Evolutionary conservation across 1,140 invertebrate genomes (phyloP), one percentile per base, ranked within the genome.

Genomic region (Meteorus sp.): DNA sequence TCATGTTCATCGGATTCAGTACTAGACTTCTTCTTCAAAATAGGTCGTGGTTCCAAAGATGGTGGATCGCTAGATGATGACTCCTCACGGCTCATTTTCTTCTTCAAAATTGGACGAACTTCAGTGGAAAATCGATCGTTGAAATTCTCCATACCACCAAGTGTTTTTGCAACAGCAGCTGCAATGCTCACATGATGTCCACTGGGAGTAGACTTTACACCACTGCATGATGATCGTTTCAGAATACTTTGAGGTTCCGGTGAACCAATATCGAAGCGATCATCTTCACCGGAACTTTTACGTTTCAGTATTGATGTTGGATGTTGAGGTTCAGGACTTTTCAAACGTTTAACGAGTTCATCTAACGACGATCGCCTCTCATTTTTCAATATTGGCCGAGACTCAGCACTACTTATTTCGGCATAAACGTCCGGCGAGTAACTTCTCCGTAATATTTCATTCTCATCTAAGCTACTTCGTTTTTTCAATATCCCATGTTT

Each of bases 11-110:
- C 91, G 4, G 86, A 85, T 64, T 94, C 92, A 0, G 85, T 85
- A 47, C 86, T 90, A 0, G 88, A 88, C 70, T 92, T 92, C 72
- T 93, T 93, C 68, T 94, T 93, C 6, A 94, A 69, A 69, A 93
- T 93, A 1, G 91, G 90, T 71, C 76, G 64, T 9, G 76, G 75
- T 20, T 77, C 76, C 8, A 75, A 54, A 5, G 71, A 77, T 1
- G 69, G 64, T 7, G 69, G 68, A 52, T 77, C 76, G 22, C 68
- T 70, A 0, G 73, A 74, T 2, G 69, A 69, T 74, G 74, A 85
- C 81, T 83, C 88, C 82, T 81, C 80, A 20, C 73, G 65, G 43
- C 77, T 80, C 20, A 79, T 73, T 53, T 89, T 89, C 73, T 91
- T 91, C 72, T 93, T 93, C 3, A 93, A 73, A 59, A 94, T 93